Percentiles rank a stretch among this genome's conserved stretches.
Evolutionary conservation across 2,797 vertebrate genomes (phyloP).

Genomic region (Lophotriccus pileatus): DNA sequence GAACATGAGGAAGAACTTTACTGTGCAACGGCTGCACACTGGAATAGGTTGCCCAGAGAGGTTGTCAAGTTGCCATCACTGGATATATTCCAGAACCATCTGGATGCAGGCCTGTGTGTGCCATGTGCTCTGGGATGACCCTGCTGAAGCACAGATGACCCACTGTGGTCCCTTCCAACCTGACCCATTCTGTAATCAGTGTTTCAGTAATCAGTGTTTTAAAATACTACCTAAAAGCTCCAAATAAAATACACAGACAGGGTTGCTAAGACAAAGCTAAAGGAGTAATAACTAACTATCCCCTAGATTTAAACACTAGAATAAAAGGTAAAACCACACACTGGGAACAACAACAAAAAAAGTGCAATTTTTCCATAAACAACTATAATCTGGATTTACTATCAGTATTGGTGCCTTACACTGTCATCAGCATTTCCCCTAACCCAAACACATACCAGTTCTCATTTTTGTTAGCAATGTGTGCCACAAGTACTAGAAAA

Average conservation of each 20-base stretch:
- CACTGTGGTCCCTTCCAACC: neutral
- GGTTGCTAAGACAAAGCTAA: neutral
- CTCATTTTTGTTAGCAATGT: neutral
- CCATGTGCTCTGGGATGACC: neutral
- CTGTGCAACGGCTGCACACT: fast-evolving
- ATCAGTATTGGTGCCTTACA: neutral
- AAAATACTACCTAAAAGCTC: neutral
- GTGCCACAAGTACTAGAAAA: neutral
- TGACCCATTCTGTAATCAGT: neutral
- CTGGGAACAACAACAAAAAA: neutral
- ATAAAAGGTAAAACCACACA: fast-evolving
- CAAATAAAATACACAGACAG: neutral
- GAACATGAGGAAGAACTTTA: neutral
- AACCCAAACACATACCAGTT: fast-evolving
- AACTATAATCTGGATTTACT: neutral
- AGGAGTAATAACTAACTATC: neutral
- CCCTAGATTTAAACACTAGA: neutral
- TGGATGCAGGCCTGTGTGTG: neutral
- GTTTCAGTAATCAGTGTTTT: neutral
- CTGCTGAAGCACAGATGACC: neutral
- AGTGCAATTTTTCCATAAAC: neutral
- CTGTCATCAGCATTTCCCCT: neutral
- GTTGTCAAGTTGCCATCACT: neutral
- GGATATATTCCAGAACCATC: neutral
- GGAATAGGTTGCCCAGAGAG: neutral